Conservation (phyloP, 2,888 invertebrate species). For the Atrina japonica region DNA sequence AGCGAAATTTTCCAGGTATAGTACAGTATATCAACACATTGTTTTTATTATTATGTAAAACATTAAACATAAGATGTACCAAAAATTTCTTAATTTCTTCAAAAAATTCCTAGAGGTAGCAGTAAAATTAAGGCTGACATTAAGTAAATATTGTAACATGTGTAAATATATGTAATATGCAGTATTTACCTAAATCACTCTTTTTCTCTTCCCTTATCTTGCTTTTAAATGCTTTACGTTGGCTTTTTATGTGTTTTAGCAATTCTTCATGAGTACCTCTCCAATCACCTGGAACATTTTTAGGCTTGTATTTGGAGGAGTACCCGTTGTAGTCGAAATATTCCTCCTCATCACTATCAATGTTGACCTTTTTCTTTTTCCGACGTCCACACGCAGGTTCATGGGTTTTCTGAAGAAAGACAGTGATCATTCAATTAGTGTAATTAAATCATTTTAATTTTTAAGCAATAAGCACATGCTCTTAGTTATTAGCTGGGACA, state of each 20-base stretch:
- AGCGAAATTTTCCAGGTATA: too few relatives aligned
- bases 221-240: slow-evolving; percentile 50
- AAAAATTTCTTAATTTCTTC: too few relatives aligned
- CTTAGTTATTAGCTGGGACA: too few relatives aligned
- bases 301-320: slow-evolving; percentile 30
- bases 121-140: too few relatives aligned
- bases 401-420: slow-evolving; percentile 54
- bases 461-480: too few relatives aligned
- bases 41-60: too few relatives aligned
- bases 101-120: too few relatives aligned
- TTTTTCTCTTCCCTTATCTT: slow-evolving; percentile 29
- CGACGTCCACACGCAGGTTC: slow-evolving; percentile 62
- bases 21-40: too few relatives aligned
- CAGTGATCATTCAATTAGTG: not conserved
- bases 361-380: slow-evolving; percentile 53
- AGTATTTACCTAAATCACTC: slow-evolving; percentile 24
- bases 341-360: slow-evolving; percentile 41
- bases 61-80: too few relatives aligned
- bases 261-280: slow-evolving; percentile 61
- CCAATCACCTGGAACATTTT: slow-evolving; percentile 61
- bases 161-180: too few relatives aligned
- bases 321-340: slow-evolving; percentile 43
- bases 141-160: too few relatives aligned
- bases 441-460: not conserved
- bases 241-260: slow-evolving; percentile 56